These are phyloP conservation scores for Ispidina lecontei DNA, from an alignment of 2,797 vertebrate genomes.

Conservation along the genomic window DNA sequence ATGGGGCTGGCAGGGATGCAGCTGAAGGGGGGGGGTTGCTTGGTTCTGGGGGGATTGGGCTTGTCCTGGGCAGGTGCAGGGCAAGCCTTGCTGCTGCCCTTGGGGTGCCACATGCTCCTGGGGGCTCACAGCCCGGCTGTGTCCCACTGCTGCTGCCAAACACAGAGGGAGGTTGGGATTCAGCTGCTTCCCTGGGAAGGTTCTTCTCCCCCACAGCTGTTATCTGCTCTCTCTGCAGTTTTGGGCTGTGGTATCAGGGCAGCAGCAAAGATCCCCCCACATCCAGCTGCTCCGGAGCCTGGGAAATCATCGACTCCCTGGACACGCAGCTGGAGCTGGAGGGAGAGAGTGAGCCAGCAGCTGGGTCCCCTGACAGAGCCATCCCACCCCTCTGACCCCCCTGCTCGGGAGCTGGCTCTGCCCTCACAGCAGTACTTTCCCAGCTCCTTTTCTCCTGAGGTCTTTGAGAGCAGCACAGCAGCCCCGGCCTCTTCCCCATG, in stretches of 20 bases:
- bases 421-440: neutral
- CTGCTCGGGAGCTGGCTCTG: rapidly evolving
- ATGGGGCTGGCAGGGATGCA: neutral
- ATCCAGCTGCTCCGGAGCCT: constrained; percentile 75
- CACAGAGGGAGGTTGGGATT: neutral
- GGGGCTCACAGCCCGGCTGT: rapidly evolving
- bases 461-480: rapidly evolving
- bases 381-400: neutral
- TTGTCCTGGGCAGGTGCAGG: neutral
- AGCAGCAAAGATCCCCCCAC: constrained; percentile 69
- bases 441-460: neutral
- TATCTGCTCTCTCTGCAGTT: constrained; percentile 78
- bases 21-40: rapidly evolving
- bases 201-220: neutral
- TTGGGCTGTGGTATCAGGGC: constrained; percentile 86
- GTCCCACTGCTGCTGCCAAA: neutral
- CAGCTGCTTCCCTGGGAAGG: neutral
- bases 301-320: constrained; percentile 83
- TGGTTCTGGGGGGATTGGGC: neutral
- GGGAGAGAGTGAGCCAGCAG: neutral
- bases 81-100: neutral
- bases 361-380: neutral
- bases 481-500: rapidly evolving
- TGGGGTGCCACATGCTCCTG: rapidly evolving
- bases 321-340: constrained; percentile 58